Evolutionary conservation across 1,140 invertebrate species (phyloP).

Genomic region (Drosophila nebulosa): DNA sequence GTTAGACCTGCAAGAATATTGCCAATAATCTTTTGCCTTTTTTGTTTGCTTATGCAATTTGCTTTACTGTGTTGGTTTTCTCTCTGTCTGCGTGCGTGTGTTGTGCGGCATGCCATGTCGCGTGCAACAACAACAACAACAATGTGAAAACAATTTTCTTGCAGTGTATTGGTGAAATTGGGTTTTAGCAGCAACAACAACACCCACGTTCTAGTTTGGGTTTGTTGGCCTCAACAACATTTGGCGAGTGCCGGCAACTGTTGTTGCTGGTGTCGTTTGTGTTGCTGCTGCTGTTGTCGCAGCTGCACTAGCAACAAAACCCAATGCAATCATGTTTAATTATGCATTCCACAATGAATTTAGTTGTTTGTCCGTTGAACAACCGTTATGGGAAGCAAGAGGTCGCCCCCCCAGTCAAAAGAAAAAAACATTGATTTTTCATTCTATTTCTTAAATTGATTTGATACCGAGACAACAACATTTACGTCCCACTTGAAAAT

Average conservation of each 20-base stretch:
- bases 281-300: conserved; percentile 30
- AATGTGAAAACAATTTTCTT: conserved; percentile 28
- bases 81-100: conserved; percentile 18
- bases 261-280: conserved; percentile 42
- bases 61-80: conserved; percentile 2
- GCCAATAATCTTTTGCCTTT: conserved; percentile 12
- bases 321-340: conserved; percentile 70
- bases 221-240: conserved; percentile 61
- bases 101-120: conserved; percentile 39
- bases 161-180: conserved; percentile 66
- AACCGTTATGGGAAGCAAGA: conserved; percentile 8
- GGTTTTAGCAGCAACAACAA: conserved; percentile 52
- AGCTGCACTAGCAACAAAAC: conserved; percentile 24
- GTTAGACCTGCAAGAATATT: background rate
- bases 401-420: conserved; percentile 48
- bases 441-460: conserved; percentile 49
- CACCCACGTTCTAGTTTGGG: conserved; percentile 74
- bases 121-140: conserved; percentile 45
- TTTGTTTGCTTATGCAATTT: conserved; percentile 59
- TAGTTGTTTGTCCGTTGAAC: conserved; percentile 19
- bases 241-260: conserved; percentile 27
- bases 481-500: background rate
- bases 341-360: conserved; percentile 68
- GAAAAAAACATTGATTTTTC: conserved; percentile 17
- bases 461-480: conserved; percentile 26